These are phyloP conservation scores for Rhamnusium bicolor DNA, from an alignment of 2,888 invertebrate species.

Conservation along the genomic window DNA sequence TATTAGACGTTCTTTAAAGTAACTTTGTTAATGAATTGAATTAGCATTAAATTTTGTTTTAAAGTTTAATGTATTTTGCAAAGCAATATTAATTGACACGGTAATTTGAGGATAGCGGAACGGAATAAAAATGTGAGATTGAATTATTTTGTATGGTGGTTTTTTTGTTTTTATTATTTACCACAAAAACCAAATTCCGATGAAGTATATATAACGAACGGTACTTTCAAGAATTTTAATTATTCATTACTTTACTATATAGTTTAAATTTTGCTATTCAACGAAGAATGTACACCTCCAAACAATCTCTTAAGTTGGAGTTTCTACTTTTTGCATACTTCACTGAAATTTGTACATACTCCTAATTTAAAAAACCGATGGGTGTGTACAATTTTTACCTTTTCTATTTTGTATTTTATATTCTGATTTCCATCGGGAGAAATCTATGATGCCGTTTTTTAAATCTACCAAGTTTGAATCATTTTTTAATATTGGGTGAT, in stretches of 20 bases:
- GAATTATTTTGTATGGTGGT: too few species aligned
- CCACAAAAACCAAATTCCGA: background rate
- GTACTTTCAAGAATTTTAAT: background rate
- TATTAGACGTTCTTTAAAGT: slow-evolving; percentile 6
- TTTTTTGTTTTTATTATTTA: background rate
- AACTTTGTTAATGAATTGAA: slow-evolving; percentile 2
- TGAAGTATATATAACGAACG: background rate
- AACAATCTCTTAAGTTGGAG: background rate
- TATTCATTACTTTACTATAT: background rate
- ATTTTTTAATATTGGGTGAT: too few species aligned
- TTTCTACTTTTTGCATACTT: too few species aligned
- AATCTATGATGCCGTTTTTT: too few species aligned
- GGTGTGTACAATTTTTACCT: too few species aligned
- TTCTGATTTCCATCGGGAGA: too few species aligned
- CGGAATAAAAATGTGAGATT: background rate
- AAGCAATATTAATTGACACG: slow-evolving; percentile 1
- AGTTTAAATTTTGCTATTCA: background rate
- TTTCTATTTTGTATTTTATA: too few species aligned
- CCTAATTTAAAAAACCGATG: too few species aligned
- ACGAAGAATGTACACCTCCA: too few species aligned
- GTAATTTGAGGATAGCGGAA: slow-evolving; percentile 4
- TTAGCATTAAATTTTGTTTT: slow-evolving; percentile 18
- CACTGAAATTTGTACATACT: too few species aligned
- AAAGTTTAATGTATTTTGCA: background rate
- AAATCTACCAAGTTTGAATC: too few species aligned